Evolutionary conservation across 2,797 vertebrate species (phyloP), one percentile per base, ranked within the genome.

Genomic region (Eidolon dupreanum): DNA sequence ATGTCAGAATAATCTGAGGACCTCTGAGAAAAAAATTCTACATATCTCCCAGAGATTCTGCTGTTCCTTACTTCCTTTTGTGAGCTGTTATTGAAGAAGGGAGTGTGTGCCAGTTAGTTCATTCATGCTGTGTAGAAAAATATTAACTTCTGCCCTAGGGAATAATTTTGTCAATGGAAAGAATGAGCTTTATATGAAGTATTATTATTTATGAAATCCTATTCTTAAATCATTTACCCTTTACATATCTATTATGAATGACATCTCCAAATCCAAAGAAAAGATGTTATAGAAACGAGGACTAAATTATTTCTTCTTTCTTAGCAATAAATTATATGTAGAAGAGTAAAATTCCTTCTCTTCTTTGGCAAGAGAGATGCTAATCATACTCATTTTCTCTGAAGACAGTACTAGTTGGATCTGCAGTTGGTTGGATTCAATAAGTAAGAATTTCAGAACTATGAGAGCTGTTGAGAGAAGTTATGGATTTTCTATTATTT

Each of bases 201-300:
- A 75, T 78, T 73, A 63, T 83, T 83, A 68, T 87, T 83, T 79
- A 46, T 49, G 68, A 84, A 93, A 79, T 75, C 11, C 33, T 79
- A n/a, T 43, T 75, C 65, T 68, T 88, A 92, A 88, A 84, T 74
- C 90, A 26, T 65, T 90, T 94, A 7, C 16, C 73, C 28, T 65
- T 36, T 75, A 38, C 41, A 4, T 31, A 43, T 86, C 31, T 73
- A 31, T 74, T 63, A 10, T 74, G 41, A 90, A 88, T 79, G 53
- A 26, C 46, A 71, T 70, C 55, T 94, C 36, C n/a, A 85, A 66
- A 51, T 57, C 38, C 53, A 61, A 94, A 79, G 75, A 65, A 94
- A 92, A 82, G 31, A 36, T 9, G 24, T 84, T 85, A 43, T n/a
- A 24, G 86, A 93, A 31, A 53, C 77, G 84, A 86, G 33, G 38